Evolutionary conservation across 2,113 vertebrate species (phyloP).

Genomic region (Myocastor coypus): DNA sequence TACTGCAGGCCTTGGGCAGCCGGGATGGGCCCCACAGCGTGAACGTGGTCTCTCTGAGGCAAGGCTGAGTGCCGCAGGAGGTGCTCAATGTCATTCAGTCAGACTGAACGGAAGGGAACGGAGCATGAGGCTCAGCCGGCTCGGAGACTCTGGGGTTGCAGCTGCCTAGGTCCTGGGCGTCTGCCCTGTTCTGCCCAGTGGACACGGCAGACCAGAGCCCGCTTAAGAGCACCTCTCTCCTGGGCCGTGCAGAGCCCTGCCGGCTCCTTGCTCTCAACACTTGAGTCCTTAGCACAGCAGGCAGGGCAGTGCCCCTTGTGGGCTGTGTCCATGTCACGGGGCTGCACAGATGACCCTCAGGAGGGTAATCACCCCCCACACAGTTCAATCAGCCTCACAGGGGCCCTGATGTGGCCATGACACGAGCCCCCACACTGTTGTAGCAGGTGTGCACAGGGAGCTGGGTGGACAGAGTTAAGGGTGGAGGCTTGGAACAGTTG

Average conservation of each 20-base stretch:
- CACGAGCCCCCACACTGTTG: no score
- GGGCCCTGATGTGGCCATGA: neutral
- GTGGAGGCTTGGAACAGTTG: neutral
- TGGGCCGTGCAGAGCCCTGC: neutral
- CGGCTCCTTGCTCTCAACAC: neutral
- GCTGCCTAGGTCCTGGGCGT: neutral
- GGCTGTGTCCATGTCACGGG: neutral
- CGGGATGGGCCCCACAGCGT: neutral
- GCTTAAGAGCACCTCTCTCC: neutral
- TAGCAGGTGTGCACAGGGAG: neutral
- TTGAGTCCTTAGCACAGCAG: neutral
- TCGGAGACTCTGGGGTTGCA: neutral
- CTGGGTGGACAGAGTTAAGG: neutral
- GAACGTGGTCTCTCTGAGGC: neutral
- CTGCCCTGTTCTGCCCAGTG: no score
- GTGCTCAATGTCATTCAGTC: no score
- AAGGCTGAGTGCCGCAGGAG: neutral
- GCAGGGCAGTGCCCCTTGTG: neutral
- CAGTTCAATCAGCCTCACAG: neutral
- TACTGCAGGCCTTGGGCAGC: neutral
- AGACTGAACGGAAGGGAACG: neutral
- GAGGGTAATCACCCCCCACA: neutral
- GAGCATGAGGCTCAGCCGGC: neutral
- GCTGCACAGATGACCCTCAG: neutral
- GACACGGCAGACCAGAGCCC: neutral